Evolutionary conservation across 2,888 invertebrate genomes (phyloP), one percentile per base, ranked within the genome.

Genomic region (Drosophila infuscata): DNA sequence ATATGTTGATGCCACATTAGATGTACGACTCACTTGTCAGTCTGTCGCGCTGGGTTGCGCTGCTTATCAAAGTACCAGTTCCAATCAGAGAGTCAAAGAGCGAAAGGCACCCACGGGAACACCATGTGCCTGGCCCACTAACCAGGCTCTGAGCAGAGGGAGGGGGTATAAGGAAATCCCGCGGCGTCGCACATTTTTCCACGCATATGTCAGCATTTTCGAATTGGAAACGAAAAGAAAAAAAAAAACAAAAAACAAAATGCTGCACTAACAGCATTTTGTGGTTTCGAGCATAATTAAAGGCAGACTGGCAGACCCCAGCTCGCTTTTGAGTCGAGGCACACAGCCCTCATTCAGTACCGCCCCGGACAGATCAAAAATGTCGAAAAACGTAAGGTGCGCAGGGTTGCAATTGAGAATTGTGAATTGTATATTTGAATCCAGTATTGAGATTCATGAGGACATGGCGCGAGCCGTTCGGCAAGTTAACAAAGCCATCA

Each of bases 1-100:
- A 93, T 93, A 93, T 93, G 93, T 85, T 93, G 93, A 92, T 93
- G 93, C 93, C 93, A 93, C 92, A 93, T 93, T 93, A 92, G 92
- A 93, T 93, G 88, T 82, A 91, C 91, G 85, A 89, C 91, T 91
- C 91, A 91, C 91, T 93, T 92, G 91, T 92, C 92, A 84, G 81
- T 72, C 86, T 79, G 83, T 68, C 60, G 61, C 12, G 71, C 11
- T 43, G 41, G 49, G 61, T 38, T 48, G 49, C 46, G 57, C 72
- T 73, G 67, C 54, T 70, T 83, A 80, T 79, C 85, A 68, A 30
- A 77, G 88, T 67, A 85, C 90, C 91, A 84, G 84, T 90, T 92
- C 92, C 86, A 91, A 92, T 92, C 92, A 91, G 90, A 89, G 81
- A 85, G 91, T 90, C 90, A 90, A 90, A 89, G 69, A 78, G 84